Percentiles rank a stretch among this genome's conserved stretches.
These are phyloP conservation scores for Chloroceryle inda DNA, from an alignment of 2,797 vertebrate species.

Conservation along the genomic window DNA sequence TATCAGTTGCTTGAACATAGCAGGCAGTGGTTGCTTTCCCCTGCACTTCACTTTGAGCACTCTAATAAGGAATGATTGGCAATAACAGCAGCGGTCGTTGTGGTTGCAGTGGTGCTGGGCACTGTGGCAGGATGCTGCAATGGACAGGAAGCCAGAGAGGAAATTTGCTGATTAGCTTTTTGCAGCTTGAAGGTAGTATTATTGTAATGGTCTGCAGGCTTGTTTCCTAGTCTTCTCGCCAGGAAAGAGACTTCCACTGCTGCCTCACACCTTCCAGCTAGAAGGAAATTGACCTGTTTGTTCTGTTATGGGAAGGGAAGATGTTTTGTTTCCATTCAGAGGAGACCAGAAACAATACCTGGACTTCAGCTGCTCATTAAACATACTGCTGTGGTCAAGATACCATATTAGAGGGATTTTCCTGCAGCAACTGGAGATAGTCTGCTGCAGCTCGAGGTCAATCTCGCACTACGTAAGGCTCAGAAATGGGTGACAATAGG, in stretches of 20 bases:
- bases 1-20: neutral
- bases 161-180: conserved; percentile 14
- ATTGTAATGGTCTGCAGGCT: neutral
- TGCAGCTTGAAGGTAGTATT: neutral
- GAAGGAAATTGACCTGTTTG: neutral
- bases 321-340: conserved; percentile 14
- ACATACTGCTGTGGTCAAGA: neutral
- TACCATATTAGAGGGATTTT: neutral
- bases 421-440: neutral
- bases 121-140: neutral
- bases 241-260: neutral
- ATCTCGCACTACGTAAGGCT: neutral
- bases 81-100: neutral
- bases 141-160: neutral
- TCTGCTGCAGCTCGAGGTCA: neutral
- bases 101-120: neutral
- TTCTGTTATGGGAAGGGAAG: neutral
- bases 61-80: neutral
- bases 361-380: neutral
- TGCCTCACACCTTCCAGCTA: neutral
- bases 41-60: neutral
- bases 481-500: neutral
- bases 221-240: neutral
- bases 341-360: neutral
- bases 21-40: neutral